A percentile compares a stretch with the other conserved stretches of the same genome.
Conservation (phyloP, 92 coral and sea anemone genomes). For the Epizoanthus rinbou region DNA sequence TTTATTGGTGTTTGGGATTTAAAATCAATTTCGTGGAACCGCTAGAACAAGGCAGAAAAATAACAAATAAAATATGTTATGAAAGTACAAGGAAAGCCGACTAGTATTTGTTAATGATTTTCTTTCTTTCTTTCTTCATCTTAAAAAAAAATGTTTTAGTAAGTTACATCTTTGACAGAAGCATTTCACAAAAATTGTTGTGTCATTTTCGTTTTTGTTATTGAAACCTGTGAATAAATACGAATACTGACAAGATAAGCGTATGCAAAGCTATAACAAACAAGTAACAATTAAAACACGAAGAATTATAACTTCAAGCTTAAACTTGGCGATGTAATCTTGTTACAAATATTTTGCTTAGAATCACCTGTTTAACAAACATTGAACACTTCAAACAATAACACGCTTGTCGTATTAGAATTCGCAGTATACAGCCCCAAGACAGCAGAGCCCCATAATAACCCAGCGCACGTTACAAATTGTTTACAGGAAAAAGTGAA, state of each 20-base stretch:
- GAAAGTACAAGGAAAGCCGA: conserved; percentile 1
- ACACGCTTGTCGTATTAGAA: too few relatives aligned
- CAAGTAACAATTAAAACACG: too few relatives aligned
- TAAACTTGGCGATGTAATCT: too few relatives aligned
- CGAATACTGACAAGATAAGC: background rate
- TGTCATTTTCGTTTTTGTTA: background rate
- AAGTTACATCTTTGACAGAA: background rate
- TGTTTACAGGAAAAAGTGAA: too few relatives aligned
- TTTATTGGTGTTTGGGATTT: conserved; percentile 4
- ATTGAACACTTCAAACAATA: too few relatives aligned
- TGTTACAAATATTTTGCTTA: too few relatives aligned
- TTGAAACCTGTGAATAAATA: background rate
- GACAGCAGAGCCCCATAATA: too few relatives aligned
- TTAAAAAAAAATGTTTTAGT: background rate
- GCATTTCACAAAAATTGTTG: background rate
- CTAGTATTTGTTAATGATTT: background rate
- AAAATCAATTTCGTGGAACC: background rate
- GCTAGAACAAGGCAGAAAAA: background rate
- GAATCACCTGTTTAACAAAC: too few relatives aligned
- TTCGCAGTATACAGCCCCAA: too few relatives aligned
- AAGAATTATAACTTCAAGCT: too few relatives aligned
- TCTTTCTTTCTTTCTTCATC: background rate
- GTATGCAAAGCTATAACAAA: too few relatives aligned
- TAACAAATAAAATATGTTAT: background rate
- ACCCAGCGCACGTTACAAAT: too few relatives aligned